Evolutionary conservation across 1,140 invertebrate genomes (phyloP).

Genomic region (Magallana ariakensis): DNA sequence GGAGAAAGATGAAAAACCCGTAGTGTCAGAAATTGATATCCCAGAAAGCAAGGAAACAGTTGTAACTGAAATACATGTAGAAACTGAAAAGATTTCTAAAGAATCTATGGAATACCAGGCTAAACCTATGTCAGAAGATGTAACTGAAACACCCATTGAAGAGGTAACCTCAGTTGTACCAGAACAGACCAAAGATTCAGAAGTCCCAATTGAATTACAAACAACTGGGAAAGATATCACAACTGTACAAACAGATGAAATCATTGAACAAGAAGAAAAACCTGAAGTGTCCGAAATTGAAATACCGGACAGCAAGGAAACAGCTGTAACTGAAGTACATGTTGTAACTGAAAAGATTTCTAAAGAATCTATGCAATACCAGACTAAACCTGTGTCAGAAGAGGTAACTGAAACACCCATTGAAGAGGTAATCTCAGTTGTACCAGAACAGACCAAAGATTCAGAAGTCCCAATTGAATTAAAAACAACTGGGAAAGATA

Average conservation of each 20-base stretch:
- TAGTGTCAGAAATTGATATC: background rate
- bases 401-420: conserved; percentile 47
- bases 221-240: background rate
- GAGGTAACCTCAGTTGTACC: conserved; percentile 38
- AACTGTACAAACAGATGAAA: conserved; percentile 38
- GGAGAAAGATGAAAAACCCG: background rate
- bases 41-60: conserved; percentile 55
- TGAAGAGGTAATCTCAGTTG: conserved; percentile 40
- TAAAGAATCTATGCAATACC: no score
- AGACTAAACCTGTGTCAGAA: background rate
- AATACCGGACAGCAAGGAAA: background rate
- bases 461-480: conserved; percentile 42
- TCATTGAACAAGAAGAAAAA: conserved; percentile 43
- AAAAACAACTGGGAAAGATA: background rate
- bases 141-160: conserved; percentile 49
- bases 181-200: conserved; percentile 45
- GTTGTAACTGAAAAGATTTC: no score
- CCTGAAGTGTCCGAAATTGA: conserved; percentile 37
- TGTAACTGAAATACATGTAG: conserved; percentile 57
- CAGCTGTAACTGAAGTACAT: no score
- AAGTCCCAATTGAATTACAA: conserved; percentile 41
- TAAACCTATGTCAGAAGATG: conserved; percentile 2
- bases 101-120: conserved; percentile 51
- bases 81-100: background rate
- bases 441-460: conserved; percentile 46